These are phyloP conservation scores for Cyprinodon tularosa DNA, from an alignment of 2,113 vertebrate genomes.

Conservation along the genomic window DNA sequence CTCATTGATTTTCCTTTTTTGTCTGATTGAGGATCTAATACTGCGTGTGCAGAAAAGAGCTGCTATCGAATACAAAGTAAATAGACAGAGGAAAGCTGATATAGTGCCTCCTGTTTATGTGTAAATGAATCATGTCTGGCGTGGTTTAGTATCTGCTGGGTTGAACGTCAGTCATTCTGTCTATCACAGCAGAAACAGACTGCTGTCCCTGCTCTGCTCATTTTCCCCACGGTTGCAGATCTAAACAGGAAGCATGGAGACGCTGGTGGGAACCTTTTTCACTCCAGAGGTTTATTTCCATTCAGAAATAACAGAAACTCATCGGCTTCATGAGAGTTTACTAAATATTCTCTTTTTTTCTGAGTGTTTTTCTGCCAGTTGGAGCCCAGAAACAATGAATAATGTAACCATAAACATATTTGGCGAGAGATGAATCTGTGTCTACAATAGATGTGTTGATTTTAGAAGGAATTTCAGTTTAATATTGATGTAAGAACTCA, in stretches of 20 bases:
- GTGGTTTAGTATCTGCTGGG: neutral
- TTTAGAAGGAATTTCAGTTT: neutral
- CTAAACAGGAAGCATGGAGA: slow-evolving; percentile 65
- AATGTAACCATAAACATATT: neutral
- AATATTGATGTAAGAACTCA: neutral
- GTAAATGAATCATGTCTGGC: neutral
- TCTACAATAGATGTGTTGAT: neutral
- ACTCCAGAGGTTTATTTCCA: slow-evolving; percentile 32
- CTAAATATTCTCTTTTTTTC: neutral
- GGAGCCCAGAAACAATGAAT: neutral
- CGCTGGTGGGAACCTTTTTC: slow-evolving; percentile 33
- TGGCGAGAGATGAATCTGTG: neutral
- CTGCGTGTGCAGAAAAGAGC: neutral
- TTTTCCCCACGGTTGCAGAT: slow-evolving; percentile 43
- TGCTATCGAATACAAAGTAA: neutral
- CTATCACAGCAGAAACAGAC: neutral
- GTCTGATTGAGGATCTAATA: neutral
- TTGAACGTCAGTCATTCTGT: neutral
- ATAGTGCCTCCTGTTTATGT: neutral
- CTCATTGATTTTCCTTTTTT: neutral
- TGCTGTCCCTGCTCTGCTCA: slow-evolving; percentile 4
- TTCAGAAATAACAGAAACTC: slow-evolving; percentile 8
- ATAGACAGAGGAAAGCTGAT: neutral
- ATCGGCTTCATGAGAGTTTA: neutral
- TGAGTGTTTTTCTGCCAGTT: neutral